Conservation (phyloP, 2,113 vertebrate species). For the Nanorana parkeri region DNA sequence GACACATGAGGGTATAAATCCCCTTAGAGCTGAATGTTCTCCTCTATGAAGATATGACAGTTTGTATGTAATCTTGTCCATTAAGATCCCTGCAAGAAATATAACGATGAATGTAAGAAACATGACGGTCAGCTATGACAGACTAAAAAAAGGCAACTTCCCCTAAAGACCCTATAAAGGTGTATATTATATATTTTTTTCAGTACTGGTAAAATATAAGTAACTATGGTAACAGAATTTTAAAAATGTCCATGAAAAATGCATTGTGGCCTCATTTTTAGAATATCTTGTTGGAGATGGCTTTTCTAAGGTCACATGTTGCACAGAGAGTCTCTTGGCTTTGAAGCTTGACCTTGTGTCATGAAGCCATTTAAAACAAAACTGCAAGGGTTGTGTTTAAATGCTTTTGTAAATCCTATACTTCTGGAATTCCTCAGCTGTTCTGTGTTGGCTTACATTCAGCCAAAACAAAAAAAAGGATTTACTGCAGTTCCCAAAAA, state of each 20-base stretch:
- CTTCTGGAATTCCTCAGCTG: neutral
- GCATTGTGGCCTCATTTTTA: conserved; percentile 16
- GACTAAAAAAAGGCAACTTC: too few relatives aligned
- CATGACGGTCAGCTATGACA: too few relatives aligned
- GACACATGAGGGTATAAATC: too few relatives aligned
- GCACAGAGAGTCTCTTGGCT: neutral
- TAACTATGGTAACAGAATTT: conserved; percentile 26
- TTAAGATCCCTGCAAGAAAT: too few relatives aligned
- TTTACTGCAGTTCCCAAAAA: too few relatives aligned
- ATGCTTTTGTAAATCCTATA: neutral
- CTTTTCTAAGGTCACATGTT: conserved; percentile 27
- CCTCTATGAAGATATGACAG: too few relatives aligned
- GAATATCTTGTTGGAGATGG: neutral
- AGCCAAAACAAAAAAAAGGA: neutral
- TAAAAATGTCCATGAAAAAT: conserved; percentile 16
- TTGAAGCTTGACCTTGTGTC: neutral
- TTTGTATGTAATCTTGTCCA: too few relatives aligned
- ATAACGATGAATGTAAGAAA: too few relatives aligned
- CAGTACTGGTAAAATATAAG: neutral
- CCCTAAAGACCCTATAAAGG: neutral
- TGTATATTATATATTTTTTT: conserved; percentile 1
- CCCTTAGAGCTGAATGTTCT: too few relatives aligned
- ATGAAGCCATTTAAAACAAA: too few relatives aligned
- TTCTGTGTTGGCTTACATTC: neutral
- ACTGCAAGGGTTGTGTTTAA: neutral